Conservation (phyloP, 2,888 invertebrate genomes). For the Plagodis pulveraria region DNA sequence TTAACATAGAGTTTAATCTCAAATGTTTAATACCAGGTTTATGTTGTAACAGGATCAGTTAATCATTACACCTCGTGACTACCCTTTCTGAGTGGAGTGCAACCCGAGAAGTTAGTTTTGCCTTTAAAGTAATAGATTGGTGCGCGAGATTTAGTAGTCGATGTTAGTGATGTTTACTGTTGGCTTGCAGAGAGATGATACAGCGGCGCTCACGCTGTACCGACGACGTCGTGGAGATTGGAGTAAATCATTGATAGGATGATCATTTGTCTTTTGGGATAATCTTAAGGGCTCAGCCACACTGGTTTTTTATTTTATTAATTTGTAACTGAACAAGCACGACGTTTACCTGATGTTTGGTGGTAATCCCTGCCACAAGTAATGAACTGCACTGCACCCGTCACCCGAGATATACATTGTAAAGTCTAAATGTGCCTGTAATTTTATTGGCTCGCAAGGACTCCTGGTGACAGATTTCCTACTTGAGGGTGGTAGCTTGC, state of each 20-base stretch:
- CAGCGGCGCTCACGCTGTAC: conserved; percentile 13
- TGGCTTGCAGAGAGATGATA: conserved; percentile 11
- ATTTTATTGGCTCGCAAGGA: no score
- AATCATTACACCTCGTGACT: conserved; percentile 43
- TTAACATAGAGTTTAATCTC: background rate
- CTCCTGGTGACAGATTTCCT: no score
- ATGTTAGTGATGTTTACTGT: conserved; percentile 20
- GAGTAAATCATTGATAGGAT: conserved; percentile 13
- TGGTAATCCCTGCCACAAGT: no score
- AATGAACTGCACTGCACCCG: no score
- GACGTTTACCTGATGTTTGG: no score
- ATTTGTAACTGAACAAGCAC: no score
- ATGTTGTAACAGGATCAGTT: conserved; percentile 33
- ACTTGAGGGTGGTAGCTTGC: no score
- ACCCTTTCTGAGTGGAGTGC: conserved; percentile 39
- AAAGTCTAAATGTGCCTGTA: no score
- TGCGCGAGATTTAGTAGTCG: conserved; percentile 29
- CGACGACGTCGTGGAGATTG: background rate
- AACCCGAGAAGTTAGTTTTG: conserved; percentile 29
- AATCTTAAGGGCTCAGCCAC: background rate
- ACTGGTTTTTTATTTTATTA: no score
- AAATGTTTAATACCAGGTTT: conserved; percentile 7
- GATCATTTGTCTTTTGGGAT: background rate
- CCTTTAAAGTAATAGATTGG: conserved; percentile 33
- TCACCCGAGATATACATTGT: no score